Evolutionary conservation across 37 sponge, comb jelly and placozoan species (phyloP), one percentile per base, ranked within the genome.

Genomic region (Cliona cf. orientalis): DNA sequence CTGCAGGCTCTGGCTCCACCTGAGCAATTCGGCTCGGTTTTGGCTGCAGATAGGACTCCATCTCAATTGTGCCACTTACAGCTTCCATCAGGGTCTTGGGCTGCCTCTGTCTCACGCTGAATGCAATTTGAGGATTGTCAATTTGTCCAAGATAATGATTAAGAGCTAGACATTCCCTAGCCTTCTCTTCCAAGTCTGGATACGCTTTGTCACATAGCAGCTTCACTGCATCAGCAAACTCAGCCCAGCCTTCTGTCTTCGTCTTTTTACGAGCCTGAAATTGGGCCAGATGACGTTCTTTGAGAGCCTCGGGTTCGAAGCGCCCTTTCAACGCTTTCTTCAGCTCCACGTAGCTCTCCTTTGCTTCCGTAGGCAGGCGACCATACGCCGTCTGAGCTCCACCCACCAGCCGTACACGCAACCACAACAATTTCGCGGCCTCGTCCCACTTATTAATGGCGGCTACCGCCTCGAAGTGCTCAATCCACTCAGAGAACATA

Each of bases 21-120:
- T n/a, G n/a, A n/a, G n/a, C n/a, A n/a, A n/a, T n/a, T n/a, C n/a
- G n/a, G n/a, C n/a, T n/a, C n/a, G n/a, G n/a, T n/a, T n/a, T n/a
- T n/a, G n/a, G n/a, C n/a, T n/a, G 69, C 35, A 76, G 32, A 43
- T 76, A 76, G 38, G 77, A 61, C 73, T 82, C 83, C 83, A 89
- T 70, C 43, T 89, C 89, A 4, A 82, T 19, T 1, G 89, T 89
- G 0, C 69, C 75, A 22, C 9, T 36, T 4, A 87, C 87, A 9
- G 80, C 75, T n/a, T 79, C 80, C 1, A 74, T 67, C 12, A 89
- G 36, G 3, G 61, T 71, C 42, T 43, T 73, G 3, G 88, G 88
- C 35, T 42, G 31, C 49, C 29, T 72, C 77, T 87, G 82, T 59
- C 63, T 49, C 0, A 87, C 88, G 14, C 68, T 53, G 59, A 86